phyloP scores from a whole-genome alignment of 92 coral and sea anemone species.

The Porites divaricata region DNA sequence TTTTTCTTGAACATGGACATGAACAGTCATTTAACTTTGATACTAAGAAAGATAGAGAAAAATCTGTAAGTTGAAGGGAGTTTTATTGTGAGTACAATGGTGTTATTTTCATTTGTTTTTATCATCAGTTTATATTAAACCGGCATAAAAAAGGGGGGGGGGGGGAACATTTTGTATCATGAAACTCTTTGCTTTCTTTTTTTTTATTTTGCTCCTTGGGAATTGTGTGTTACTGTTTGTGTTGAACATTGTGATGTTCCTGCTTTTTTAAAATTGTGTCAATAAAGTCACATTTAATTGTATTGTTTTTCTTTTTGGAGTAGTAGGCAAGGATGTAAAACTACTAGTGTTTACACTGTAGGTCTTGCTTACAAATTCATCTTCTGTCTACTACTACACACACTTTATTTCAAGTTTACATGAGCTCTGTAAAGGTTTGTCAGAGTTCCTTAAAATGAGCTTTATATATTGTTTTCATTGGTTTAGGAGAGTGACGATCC shows the following conservation, averaged over 20 bases:
- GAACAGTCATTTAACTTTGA: slow-evolving; percentile 30
- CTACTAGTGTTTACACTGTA: too few relatives aligned
- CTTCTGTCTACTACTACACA: background rate
- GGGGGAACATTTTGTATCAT: too few relatives aligned
- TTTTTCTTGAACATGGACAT: background rate
- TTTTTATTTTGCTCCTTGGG: background rate
- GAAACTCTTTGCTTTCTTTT: background rate
- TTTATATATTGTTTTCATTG: background rate
- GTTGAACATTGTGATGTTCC: too few relatives aligned
- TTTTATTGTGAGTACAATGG: too few relatives aligned
- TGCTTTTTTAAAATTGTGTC: too few relatives aligned
- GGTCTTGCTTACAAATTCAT: too few relatives aligned
- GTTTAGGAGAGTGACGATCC: slow-evolving; percentile 95
- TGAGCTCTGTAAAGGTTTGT: background rate
- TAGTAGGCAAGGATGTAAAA: too few relatives aligned
- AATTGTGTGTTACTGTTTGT: background rate
- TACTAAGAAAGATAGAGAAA: slow-evolving; percentile 42
- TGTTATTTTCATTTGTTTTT: too few relatives aligned
- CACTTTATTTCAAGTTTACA: background rate
- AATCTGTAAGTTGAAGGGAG: slow-evolving; percentile 42
- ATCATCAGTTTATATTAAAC: too few relatives aligned
- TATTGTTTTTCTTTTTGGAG: too few relatives aligned
- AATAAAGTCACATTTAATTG: too few relatives aligned
- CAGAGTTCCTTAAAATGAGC: background rate
- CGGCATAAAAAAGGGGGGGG: too few relatives aligned